Evolutionary conservation across 2,113 vertebrate genomes (phyloP).

Genomic region (Porphyrio hochstetteri): DNA sequence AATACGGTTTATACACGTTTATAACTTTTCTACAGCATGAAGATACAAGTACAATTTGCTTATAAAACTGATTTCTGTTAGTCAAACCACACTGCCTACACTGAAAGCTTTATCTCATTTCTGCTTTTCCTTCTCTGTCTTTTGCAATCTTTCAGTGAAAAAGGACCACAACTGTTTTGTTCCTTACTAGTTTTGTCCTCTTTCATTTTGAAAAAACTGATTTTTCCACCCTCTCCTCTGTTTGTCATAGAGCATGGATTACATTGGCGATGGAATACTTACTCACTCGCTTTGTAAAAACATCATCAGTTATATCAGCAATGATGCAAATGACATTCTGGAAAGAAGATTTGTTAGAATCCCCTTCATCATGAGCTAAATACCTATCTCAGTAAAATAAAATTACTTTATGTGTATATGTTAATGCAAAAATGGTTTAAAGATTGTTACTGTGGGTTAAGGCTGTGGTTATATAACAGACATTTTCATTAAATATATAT

Average conservation of each 20-base stretch:
- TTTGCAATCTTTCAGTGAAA: neutral
- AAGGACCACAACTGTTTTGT: neutral
- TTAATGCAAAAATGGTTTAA: neutral
- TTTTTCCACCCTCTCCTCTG: neutral
- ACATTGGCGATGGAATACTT: neutral
- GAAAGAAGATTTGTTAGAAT: neutral
- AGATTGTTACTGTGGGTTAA: neutral
- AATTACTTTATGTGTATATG: neutral
- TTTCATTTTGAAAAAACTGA: neutral
- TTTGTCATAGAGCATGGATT: neutral
- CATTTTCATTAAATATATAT: neutral
- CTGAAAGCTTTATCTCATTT: neutral
- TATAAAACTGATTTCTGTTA: neutral
- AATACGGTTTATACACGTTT: neutral
- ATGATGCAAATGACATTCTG: neutral
- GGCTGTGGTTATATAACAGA: neutral
- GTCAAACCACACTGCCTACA: neutral
- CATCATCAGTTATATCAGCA: neutral
- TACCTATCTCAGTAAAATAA: neutral
- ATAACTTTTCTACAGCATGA: neutral
- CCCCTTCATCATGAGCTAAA: neutral
- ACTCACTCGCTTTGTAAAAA: neutral
- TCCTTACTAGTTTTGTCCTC: neutral
- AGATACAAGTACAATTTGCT: neutral
- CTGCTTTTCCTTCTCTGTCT: neutral